Percentiles rank a stretch among this genome's conserved stretches.
Conservation (phyloP, 2,888 invertebrate genomes). For the Pheosia gnoma region DNA sequence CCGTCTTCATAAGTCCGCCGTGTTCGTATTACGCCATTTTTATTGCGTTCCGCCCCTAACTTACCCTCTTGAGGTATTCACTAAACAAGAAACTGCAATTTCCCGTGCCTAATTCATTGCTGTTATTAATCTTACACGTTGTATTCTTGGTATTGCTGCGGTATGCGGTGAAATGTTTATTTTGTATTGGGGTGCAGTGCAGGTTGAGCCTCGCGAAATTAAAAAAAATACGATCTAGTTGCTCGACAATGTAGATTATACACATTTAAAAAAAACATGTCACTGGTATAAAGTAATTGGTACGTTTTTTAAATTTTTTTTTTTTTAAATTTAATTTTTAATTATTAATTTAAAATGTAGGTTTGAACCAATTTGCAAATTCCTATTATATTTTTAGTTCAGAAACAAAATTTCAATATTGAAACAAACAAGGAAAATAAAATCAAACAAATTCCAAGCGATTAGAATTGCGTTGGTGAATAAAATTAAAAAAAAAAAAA, state of each 20-base stretch:
- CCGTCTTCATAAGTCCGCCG: conserved; percentile 62
- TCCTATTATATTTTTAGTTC: background rate
- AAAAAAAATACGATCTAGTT: too few relatives aligned
- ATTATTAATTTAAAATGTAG: too few relatives aligned
- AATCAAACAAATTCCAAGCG: conserved; percentile 9
- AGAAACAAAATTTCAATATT: background rate
- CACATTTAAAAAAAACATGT: too few relatives aligned
- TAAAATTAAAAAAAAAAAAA: conserved; percentile 38
- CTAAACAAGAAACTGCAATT: conserved; percentile 74
- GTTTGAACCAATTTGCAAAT: background rate
- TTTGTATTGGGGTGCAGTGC: conserved; percentile 6
- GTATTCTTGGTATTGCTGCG: conserved; percentile 55
- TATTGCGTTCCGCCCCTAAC: conserved; percentile 47
- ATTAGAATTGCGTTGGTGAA: conserved; percentile 43
- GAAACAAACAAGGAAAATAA: conserved; percentile 8
- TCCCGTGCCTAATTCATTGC: conserved; percentile 69
- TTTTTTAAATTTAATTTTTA: too few relatives aligned
- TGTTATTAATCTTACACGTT: conserved; percentile 69
- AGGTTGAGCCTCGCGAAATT: too few relatives aligned
- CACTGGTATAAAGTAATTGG: too few relatives aligned
- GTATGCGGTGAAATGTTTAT: conserved; percentile 25
- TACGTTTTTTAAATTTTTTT: too few relatives aligned
- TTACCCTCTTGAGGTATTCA: conserved; percentile 61
- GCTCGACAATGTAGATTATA: too few relatives aligned
- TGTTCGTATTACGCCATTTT: conserved; percentile 63